phyloP scores from a whole-genome alignment of 2,888 invertebrate species.

The Leucozona laternaria region DNA sequence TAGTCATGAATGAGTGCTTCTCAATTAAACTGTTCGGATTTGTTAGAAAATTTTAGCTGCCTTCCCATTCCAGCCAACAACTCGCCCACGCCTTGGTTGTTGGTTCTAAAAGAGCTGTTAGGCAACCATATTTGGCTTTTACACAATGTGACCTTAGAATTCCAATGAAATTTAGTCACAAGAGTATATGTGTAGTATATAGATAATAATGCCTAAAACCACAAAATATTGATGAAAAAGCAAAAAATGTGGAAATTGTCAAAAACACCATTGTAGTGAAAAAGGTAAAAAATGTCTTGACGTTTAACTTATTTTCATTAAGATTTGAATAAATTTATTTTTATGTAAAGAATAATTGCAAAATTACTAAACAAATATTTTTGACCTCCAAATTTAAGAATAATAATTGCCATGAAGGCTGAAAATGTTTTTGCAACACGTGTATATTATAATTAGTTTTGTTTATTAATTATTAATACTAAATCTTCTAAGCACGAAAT shows the following conservation, averaged over 20 bases:
- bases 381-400: background rate
- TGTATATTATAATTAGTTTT: background rate
- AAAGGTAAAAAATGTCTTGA: background rate
- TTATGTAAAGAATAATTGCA: background rate
- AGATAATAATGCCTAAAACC: no score
- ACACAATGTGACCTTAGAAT: no score
- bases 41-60: no score
- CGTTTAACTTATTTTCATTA: background rate
- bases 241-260: background rate
- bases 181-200: no score
- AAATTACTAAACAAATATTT: background rate
- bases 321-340: background rate
- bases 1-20: no score
- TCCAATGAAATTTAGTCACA: no score
- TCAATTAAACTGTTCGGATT: no score
- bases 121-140: no score
- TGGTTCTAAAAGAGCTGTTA: no score
- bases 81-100: no score
- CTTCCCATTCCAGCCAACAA: no score
- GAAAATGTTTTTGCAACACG: conserved; percentile 1
- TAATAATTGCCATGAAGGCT: background rate
- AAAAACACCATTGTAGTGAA: no score
- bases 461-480: background rate
- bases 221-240: background rate
- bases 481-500: background rate